Base-by-base conservation (phyloP, 2,888 invertebrate genomes). In the Nomada hirtipes region DNA sequence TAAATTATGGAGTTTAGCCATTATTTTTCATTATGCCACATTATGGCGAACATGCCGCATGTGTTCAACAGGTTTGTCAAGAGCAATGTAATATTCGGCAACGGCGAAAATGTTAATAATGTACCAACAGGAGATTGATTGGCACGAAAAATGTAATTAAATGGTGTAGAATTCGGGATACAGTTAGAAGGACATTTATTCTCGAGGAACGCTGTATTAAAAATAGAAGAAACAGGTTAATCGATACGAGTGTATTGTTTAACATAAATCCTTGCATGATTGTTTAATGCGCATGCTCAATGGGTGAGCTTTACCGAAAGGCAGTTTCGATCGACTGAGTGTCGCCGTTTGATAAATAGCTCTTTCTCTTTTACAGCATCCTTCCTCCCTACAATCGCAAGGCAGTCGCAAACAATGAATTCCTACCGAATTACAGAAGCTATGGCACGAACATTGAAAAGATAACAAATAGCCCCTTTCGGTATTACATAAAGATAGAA, bases 301-400 rank as follows among this genome's bases (percentile, higher is more conserved):
- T 47, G n/a, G 2, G 29, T n/a, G 60, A 26, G 44, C 60, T 74
- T 74, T 50, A 68, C 68, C 50, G 76, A 63, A 76, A 64, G 55
- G 71, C 57, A 71, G 71, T 79, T 79, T 79, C 79, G 79, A 79
- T 79, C 76, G 76, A 50, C 67, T 47, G 70, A n/a, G 67, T 47
- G 53, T 63, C 67, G 73, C 74, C 52, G n/a, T 78, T 67, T 78
- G 67, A 78, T 68, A 78, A 74, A 78, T 68, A 74, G 68, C 67
- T 78, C 67, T 74, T 67, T 47, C 74, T 68, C 23, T 61, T 74
- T 63, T 50, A 18, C 53, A 53, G 44, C 53, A 55, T 53, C 69
- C 69, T 75, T 61, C 57, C 57, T 73, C 47, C 44, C 75, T 15
- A 44, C 13, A 26, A 61, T 9, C 29, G 29, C 2, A 63, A 47